A percentile compares a stretch with the other conserved stretches of the same genome.
These are phyloP conservation scores for Hanleya hanleyi DNA, from an alignment of 2,888 invertebrate genomes.

Conservation along the genomic window DNA sequence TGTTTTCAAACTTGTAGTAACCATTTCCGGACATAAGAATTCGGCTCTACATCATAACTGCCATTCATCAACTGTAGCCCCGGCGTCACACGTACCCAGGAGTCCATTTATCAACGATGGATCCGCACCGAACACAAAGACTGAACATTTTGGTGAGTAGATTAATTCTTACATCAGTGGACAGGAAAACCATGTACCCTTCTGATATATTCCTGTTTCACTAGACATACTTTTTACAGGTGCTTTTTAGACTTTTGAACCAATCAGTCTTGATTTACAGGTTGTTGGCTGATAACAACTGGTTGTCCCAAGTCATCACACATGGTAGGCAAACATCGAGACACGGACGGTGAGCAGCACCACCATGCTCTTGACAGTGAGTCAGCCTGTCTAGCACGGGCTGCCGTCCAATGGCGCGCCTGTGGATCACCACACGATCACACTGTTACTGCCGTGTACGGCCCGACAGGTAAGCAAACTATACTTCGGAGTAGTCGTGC, in stretches of 20 bases:
- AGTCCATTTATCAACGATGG: conserved; percentile 37
- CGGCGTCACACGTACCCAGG: conserved; percentile 17
- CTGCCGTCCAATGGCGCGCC: conserved; percentile 35
- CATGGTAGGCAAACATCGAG: conserved; percentile 34
- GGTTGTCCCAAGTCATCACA: conserved; percentile 36
- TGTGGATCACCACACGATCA: conserved; percentile 38
- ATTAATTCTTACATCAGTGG: no score
- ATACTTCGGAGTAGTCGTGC: no score
- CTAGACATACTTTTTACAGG: no score
- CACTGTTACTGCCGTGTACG: conserved; percentile 40
- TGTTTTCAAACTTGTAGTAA: no score
- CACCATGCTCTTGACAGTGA: conserved; percentile 38
- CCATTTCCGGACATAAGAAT: not conserved
- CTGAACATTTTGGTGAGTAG: not conserved
- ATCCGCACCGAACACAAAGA: conserved; percentile 15
- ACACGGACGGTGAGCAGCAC: conserved; percentile 36
- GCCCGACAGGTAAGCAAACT: conserved; percentile 51
- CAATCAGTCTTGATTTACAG: no score
- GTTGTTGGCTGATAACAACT: conserved; percentile 45
- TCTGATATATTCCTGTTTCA: no score
- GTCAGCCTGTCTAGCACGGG: conserved; percentile 41
- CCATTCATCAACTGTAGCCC: conserved; percentile 19
- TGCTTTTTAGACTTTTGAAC: no score
- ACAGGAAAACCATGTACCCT: no score
- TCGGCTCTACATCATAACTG: not conserved